phyloP scores from a whole-genome alignment of 2,113 vertebrate species.

The Hipposideros armiger region DNA sequence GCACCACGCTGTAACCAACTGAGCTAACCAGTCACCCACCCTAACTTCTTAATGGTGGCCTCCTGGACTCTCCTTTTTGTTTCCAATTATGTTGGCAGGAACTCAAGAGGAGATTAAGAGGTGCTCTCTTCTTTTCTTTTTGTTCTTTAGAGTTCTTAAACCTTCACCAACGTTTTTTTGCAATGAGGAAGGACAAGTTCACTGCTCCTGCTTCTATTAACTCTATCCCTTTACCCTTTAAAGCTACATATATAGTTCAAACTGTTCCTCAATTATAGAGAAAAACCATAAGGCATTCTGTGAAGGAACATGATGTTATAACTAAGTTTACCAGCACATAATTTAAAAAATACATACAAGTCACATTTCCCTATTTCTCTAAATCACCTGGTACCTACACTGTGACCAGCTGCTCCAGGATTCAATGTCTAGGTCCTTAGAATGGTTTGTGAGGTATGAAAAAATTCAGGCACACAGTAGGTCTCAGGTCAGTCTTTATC shows the following conservation, averaged over 20 bases:
- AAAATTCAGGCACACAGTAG: not conserved
- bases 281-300: not conserved
- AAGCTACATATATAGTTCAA: not conserved
- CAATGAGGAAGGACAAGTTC: not conserved
- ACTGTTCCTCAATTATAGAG: not conserved
- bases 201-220: not conserved
- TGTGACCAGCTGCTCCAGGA: not conserved
- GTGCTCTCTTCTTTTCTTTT: not conserved
- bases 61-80: not conserved
- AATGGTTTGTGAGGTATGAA: not conserved
- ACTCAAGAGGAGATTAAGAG: not conserved
- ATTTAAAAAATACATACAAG: not conserved
- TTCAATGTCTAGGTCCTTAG: not conserved
- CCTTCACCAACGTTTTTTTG: not conserved
- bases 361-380: not conserved
- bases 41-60: not conserved
- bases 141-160: not conserved
- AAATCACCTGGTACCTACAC: not conserved
- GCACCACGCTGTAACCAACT: no score
- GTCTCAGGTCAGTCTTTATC: not conserved
- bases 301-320: not conserved
- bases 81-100: not conserved
- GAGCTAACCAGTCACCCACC: no score
- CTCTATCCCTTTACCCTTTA: not conserved
- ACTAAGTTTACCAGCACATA: not conserved